Evolutionary conservation across 2,888 invertebrate species (phyloP), one percentile per base, ranked within the genome.

Genomic region (Chrysolina haemoptera): DNA sequence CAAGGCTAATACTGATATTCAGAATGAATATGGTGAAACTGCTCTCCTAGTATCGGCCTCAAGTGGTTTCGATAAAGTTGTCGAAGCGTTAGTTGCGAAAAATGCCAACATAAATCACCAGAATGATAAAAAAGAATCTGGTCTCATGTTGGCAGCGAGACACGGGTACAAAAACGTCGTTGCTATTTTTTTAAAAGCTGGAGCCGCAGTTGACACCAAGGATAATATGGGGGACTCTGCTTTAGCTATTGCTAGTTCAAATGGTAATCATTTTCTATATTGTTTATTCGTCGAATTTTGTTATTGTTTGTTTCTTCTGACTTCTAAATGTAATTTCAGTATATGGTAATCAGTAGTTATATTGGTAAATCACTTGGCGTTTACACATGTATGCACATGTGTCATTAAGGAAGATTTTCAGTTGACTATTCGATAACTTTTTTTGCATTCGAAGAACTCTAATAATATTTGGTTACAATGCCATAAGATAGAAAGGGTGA

Each of bases 51-150:
- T 46, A 9, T 16, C 68, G 0, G 68, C 68, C 16, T 12, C 20
- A 22, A 59, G 53, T 2, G 68, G 68, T 9, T 68, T 68, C 14
- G 62, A 68, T 27, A 62, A 43, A 62, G 68, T 68, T 18, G 59
- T 62, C 27, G 43, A 43, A n/a, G 22, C 20, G 20, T 43, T 68
- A 35, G 35, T 68, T 20, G 68, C 40, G 8, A 68, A 46, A 8
- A 10, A 27, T 41, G 27, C 68, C 16, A 1, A 68, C n/a, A n/a
- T 27, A 9, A 27, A 11, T 18, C 62, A 59, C 46, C 46, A 18
- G 43, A 68, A 68, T 46, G n/a, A 8, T 10, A n/a, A 68, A 43
- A 22, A 46, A 35, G 62, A 68, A 27, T 27, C 62, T 55, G 35
- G 27, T 16, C 59, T 59, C 8, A 59, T 27, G 14, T 27, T 35